Percentiles rank a stretch among this genome's conserved stretches.
phyloP scores from a whole-genome alignment of 2,797 vertebrate species.

The Adrianichthys oophorus region DNA sequence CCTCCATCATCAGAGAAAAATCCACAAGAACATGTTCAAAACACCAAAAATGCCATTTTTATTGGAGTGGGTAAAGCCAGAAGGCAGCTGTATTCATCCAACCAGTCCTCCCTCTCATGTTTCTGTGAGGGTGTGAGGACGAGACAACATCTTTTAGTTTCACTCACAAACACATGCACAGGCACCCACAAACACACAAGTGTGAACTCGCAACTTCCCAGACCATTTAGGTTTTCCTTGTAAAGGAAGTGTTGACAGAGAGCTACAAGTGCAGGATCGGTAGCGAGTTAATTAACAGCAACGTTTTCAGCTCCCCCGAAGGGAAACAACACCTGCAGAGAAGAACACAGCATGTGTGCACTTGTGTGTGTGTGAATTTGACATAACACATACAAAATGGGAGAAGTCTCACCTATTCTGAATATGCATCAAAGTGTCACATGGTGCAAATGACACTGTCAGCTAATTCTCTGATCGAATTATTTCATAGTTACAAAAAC shows the following conservation, averaged over 20 bases:
- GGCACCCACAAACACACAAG: slow-evolving; percentile 23
- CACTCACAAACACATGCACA: slow-evolving; percentile 3
- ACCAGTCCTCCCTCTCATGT: neutral
- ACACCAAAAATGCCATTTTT: too few species aligned
- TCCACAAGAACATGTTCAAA: too few species aligned
- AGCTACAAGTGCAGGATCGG: slow-evolving; percentile 43
- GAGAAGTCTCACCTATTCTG: slow-evolving; percentile 30
- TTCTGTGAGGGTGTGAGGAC: slow-evolving; percentile 12
- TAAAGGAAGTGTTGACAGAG: slow-evolving; percentile 73
- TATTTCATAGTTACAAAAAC: neutral
- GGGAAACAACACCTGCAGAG: slow-evolving; percentile 59
- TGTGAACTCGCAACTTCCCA: slow-evolving; percentile 65
- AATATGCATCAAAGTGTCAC: slow-evolving; percentile 29
- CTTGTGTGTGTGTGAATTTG: slow-evolving; percentile 31
- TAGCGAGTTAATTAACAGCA: slow-evolving; percentile 66
- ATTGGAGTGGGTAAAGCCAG: neutral
- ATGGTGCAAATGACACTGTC: slow-evolving; percentile 20
- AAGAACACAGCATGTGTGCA: slow-evolving; percentile 19
- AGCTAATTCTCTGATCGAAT: slow-evolving; percentile 11
- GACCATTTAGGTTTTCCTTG: slow-evolving; percentile 61
- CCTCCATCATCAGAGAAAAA: too few species aligned
- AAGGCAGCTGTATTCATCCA: neutral
- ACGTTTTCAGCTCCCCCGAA: slow-evolving; percentile 42
- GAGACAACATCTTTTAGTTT: slow-evolving; percentile 11
- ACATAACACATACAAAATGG: slow-evolving; percentile 40